Base-by-base conservation (phyloP, 2,888 invertebrate species). In the Epsilonema sp. region DNA sequence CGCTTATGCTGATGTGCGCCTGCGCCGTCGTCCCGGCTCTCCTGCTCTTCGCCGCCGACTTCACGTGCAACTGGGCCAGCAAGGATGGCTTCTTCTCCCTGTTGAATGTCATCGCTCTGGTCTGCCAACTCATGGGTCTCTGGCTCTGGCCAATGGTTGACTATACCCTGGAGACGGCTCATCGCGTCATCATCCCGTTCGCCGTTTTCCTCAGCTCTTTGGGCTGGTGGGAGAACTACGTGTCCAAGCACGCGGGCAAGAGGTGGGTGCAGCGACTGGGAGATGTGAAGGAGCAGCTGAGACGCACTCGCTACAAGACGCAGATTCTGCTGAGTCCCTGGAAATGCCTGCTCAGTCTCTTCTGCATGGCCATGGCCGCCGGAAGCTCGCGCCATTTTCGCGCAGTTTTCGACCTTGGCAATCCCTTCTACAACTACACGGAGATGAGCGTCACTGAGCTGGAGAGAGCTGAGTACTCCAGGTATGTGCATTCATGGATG, bases 1-100 rank as follows among this genome's bases (percentile, higher is more conserved):
- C 85, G 24, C 82, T 85, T 26, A 86, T 87, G 84, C 71, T 92
- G 53, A 86, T 87, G 23, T 87, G 86, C 65, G 87, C 86, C 60
- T 75, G 90, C 43, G 87, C 86, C 65, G 78, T 89, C 56, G 73
- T 89, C 40, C 90, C 90, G 3, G 80, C 79, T 22, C 68, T 82
- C 25, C 51, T 46, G 11, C 13, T 19, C 16, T 23, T 21, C 19
- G 31, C 19, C 20, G 31, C 21, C 26, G 19, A 19, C 13, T 37
- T 37, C 31, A 16, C 24, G 3, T 4, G 16, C 22, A 20, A 16
- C 42, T 19, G n/a, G 24, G 19, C 42, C 23, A 3, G 24, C 24
- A 16, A 26, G 37, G 46, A 46, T 23, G n/a, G n/a, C n/a, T n/a
- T n/a, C n/a, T n/a, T n/a, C n/a, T n/a, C n/a, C n/a, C n/a, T n/a